A percentile compares a stretch with the other conserved stretches of the same genome.
Conservation (phyloP, 2,797 vertebrate genomes). For the Mus minutoides region DNA sequence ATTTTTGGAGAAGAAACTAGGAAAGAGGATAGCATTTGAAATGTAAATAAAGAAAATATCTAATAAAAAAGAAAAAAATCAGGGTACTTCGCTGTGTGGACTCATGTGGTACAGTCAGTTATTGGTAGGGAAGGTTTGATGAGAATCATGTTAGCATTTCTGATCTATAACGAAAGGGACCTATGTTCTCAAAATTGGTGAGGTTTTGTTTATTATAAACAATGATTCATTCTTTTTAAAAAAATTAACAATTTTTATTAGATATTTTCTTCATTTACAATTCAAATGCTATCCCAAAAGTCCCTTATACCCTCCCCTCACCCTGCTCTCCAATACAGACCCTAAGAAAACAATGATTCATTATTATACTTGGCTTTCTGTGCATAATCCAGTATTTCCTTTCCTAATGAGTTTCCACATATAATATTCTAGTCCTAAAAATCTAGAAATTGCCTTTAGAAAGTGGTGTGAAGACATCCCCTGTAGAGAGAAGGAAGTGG, state of each 20-base stretch:
- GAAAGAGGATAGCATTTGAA: no score
- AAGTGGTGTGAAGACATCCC: background rate
- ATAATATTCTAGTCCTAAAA: background rate
- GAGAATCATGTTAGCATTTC: background rate
- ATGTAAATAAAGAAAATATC: no score
- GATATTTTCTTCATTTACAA: no score
- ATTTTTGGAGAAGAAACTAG: no score
- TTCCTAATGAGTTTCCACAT: background rate
- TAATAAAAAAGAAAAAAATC: no score
- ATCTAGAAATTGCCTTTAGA: background rate
- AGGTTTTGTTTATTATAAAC: background rate
- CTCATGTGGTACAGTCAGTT: background rate
- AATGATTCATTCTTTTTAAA: background rate
- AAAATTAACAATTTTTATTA: no score
- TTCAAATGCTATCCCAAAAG: no score
- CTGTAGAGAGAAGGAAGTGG: background rate
- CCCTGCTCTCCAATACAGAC: no score
- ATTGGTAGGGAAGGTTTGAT: background rate
- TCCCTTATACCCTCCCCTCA: no score
- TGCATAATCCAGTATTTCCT: slow-evolving; percentile 35
- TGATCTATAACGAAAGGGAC: slow-evolving; percentile 5
- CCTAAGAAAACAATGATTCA: background rate
- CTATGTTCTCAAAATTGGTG: background rate
- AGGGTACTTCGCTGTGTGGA: background rate
- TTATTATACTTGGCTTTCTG: background rate